These are phyloP conservation scores for Masnerella sp. DNA, from an alignment of 2,888 invertebrate genomes.

Conservation along the genomic window DNA sequence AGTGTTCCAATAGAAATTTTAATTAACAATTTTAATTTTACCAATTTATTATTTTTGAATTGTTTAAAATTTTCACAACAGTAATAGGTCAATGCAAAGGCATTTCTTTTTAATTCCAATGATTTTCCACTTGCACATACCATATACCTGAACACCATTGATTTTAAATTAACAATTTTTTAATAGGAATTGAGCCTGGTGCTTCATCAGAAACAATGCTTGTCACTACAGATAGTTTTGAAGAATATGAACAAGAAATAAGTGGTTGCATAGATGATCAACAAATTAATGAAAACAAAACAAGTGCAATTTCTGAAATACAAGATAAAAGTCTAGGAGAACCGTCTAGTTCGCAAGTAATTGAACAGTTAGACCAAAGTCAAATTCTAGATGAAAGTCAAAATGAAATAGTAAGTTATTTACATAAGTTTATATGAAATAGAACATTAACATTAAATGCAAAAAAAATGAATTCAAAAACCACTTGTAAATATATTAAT, in stretches of 20 bases:
- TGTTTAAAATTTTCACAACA: too few relatives aligned
- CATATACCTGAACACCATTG: background rate
- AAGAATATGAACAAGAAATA: conserved; percentile 84
- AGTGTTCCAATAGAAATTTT: too few relatives aligned
- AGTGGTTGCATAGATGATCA: conserved; percentile 82
- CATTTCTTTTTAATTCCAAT: too few relatives aligned
- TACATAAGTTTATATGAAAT: too few relatives aligned
- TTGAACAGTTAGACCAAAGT: conserved; percentile 59
- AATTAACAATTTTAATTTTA: too few relatives aligned
- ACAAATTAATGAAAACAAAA: conserved; percentile 79
- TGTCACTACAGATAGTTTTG: conserved; percentile 85
- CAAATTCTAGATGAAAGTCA: conserved; percentile 61
- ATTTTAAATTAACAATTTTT: conserved; percentile 1
- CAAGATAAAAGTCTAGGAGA: conserved; percentile 79
- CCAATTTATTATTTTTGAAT: too few relatives aligned
- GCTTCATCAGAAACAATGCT: conserved; percentile 83
- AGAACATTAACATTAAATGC: too few relatives aligned
- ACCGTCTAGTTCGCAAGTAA: conserved; percentile 61
- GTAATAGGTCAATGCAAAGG: too few relatives aligned
- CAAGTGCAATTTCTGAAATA: conserved; percentile 81
- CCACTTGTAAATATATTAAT: too few relatives aligned
- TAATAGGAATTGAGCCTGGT: conserved; percentile 79
- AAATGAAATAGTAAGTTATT: too few relatives aligned
- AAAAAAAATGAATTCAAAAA: too few relatives aligned
- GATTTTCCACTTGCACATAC: too few relatives aligned